phyloP scores from a whole-genome alignment of 2,113 vertebrate genomes.

The Maccullochella peelii region DNA sequence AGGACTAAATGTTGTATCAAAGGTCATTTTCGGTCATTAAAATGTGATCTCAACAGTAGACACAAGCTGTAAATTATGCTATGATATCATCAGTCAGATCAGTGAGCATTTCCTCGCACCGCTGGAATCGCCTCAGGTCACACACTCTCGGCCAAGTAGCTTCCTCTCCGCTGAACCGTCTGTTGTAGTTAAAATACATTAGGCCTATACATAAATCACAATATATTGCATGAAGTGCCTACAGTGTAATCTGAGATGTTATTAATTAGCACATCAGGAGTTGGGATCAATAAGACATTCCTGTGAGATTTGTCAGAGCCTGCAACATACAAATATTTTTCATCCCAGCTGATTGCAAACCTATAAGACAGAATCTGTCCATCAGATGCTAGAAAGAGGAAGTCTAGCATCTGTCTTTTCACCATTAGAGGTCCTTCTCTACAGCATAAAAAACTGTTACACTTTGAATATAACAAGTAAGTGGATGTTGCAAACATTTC shows the following conservation, averaged over 20 bases:
- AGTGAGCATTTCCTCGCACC: slow-evolving; percentile 32
- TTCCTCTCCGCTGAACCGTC: slow-evolving; percentile 32
- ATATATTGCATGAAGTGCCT: slow-evolving; percentile 20
- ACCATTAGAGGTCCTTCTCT: not conserved
- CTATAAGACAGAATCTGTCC: slow-evolving; percentile 17
- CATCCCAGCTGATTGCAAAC: slow-evolving; percentile 9
- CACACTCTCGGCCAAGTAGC: slow-evolving; percentile 34
- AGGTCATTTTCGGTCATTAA: not conserved
- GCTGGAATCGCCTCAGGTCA: slow-evolving; percentile 45
- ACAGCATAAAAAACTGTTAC: not conserved
- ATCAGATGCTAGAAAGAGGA: slow-evolving; percentile 2
- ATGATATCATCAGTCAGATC: slow-evolving; percentile 35
- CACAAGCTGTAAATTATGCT: slow-evolving; percentile 47
- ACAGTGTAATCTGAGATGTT: slow-evolving; percentile 58
- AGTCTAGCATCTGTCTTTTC: not conserved
- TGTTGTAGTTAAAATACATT: slow-evolving; percentile 43
- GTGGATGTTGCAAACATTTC: not conserved
- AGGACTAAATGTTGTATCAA: not conserved
- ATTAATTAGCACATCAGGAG: slow-evolving; percentile 68
- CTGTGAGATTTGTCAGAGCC: slow-evolving; percentile 64
- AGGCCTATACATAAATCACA: slow-evolving; percentile 56
- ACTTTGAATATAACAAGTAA: not conserved
- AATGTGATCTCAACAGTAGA: slow-evolving; percentile 11
- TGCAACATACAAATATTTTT: slow-evolving; percentile 52
- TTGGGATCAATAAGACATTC: slow-evolving; percentile 64